Percentiles rank a stretch among this genome's conserved stretches.
phyloP scores from a whole-genome alignment of 2,888 invertebrate species.

The Ectemnius continuus region DNA sequence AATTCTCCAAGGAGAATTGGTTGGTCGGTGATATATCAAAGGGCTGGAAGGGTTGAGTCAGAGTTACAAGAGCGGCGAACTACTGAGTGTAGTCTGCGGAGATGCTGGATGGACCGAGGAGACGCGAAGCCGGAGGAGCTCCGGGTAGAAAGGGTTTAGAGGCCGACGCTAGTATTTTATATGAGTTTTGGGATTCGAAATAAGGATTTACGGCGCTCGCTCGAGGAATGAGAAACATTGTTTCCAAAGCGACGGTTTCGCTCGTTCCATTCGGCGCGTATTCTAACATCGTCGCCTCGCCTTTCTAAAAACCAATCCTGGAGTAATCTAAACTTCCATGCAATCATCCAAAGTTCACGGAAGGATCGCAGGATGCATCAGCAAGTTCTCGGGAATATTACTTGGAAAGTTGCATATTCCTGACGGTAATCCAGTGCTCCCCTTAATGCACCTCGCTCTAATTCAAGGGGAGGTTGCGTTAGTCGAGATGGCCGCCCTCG shows the following conservation, averaged over 20 bases:
- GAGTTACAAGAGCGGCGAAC: conserved; percentile 47
- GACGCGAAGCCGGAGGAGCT: conserved; percentile 14
- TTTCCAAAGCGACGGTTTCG: conserved; percentile 75
- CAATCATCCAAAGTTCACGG: too few species aligned
- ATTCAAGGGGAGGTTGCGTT: background rate
- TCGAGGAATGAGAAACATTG: conserved; percentile 69
- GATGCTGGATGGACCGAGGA: conserved; percentile 16
- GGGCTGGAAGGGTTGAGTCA: conserved; percentile 63
- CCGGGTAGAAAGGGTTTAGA: conserved; percentile 57
- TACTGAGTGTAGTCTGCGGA: conserved; percentile 18
- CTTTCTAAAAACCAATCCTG: too few species aligned
- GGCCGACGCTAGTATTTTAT: conserved; percentile 69
- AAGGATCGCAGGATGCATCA: too few species aligned
- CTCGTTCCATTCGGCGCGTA: background rate
- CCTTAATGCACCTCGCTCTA: conserved; percentile 12
- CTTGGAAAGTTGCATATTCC: background rate
- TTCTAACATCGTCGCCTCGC: too few species aligned
- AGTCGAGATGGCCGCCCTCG: conserved; percentile 41
- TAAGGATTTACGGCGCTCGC: conserved; percentile 76
- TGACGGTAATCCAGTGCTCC: background rate
- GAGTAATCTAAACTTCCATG: too few species aligned
- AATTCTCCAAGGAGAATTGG: background rate
- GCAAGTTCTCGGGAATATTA: background rate
- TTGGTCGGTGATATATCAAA: conserved; percentile 66
- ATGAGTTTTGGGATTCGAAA: conserved; percentile 76